Evolutionary conservation across 1,140 invertebrate genomes (phyloP).

Genomic region (Acromyrmex heyeri): DNA sequence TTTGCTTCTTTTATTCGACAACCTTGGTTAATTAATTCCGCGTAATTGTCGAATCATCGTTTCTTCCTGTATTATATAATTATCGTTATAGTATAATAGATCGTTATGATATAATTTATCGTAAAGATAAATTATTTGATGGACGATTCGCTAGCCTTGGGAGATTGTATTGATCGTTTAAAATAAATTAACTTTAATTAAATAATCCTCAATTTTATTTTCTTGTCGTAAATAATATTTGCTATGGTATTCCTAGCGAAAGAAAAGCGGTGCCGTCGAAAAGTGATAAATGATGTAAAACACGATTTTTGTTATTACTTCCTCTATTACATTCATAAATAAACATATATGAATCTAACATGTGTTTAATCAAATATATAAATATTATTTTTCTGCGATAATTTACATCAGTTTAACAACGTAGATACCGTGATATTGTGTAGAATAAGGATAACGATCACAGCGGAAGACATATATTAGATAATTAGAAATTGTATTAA

Average conservation of each 20-base stretch:
- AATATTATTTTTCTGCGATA: background rate
- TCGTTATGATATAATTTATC: background rate
- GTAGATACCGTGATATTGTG: background rate
- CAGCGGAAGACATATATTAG: background rate
- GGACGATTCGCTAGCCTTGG: background rate
- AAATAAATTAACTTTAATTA: conserved; percentile 1
- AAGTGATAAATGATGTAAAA: background rate
- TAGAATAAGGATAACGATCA: background rate
- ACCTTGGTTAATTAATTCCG: conserved; percentile 1
- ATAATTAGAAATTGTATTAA: background rate
- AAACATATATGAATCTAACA: background rate
- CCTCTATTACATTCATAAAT: background rate
- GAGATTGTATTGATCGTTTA: background rate
- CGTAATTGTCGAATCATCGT: background rate
- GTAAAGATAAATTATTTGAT: background rate
- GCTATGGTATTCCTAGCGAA: background rate
- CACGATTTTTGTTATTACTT: background rate
- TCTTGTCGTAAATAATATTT: background rate
- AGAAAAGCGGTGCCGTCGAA: background rate
- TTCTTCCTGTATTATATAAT: background rate
- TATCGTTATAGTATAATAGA: no score
- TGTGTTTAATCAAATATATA: background rate
- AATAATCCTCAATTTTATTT: background rate
- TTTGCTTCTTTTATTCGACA: background rate
- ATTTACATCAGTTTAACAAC: background rate